Evolutionary conservation across 1,140 invertebrate genomes (phyloP), one percentile per base, ranked within the genome.

Genomic region (Drosophila oshimai): DNA sequence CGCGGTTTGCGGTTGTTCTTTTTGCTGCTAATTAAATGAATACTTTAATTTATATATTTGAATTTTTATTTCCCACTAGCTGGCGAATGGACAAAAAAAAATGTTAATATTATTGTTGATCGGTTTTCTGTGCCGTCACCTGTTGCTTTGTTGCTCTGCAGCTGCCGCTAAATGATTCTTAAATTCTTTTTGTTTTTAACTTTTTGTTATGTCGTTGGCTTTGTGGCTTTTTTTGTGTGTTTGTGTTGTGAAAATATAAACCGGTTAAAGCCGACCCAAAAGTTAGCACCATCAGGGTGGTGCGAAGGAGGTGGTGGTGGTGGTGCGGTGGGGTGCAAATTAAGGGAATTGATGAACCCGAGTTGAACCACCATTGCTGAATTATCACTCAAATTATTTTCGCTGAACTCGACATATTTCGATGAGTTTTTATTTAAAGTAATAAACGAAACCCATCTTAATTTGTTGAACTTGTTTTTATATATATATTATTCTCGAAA

Each of bases 251-350:
- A 69, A 64, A 69, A 62, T 34, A 37, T 18, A 80, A 84, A 84
- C 80, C 80, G 80, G 80, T 84, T 80, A 44, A 72, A 68, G 75
- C 58, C 78, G 65, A 44, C 71, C 71, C 65, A 69, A 73, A 45
- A 86, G 55, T 86, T 83, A 79, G 53, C 60, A 74, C 49, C 28
- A 20, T 2, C 44, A 29, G 46, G 26, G 33, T 17, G 42, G 53
- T 2, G 7, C 7, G 24, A 28, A n/a, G 29, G 33, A 6, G 34
- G 15, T 36, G 24, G 29, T 18, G 6, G 9, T n/a, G 24, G 29
- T 18, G 6, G 9, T n/a, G 24, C 13, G 33, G 26, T 34, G 5
- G 28, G 31, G 33, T 51, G 49, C 15, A 67, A 42, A 26, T 64
- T 26, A 33, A 42, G 57, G 58, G 51, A 41, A 58, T 61, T 58